These are phyloP conservation scores for Enteromius paludinosus DNA, from an alignment of 2,797 vertebrate genomes.

Conservation along the genomic window DNA sequence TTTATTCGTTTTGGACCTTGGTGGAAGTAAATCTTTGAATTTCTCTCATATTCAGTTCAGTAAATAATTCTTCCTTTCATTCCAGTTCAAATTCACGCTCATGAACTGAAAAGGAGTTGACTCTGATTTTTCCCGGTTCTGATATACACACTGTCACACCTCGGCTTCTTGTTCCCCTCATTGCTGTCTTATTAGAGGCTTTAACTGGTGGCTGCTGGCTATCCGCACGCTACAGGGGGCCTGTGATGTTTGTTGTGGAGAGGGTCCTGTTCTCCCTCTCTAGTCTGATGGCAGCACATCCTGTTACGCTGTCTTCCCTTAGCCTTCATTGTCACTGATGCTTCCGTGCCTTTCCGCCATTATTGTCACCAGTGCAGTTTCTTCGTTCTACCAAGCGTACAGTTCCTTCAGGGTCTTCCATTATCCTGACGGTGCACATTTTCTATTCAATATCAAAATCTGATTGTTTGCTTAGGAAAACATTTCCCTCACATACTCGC, in stretches of 20 bases:
- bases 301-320: slow-evolving; percentile 6
- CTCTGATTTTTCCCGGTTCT: not conserved
- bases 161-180: not conserved
- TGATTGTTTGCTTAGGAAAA: slow-evolving; percentile 12
- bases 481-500: not conserved
- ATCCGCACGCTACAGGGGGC: not conserved
- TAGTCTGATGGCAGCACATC: slow-evolving; percentile 19
- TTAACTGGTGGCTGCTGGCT: slow-evolving; percentile 1
- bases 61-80: not conserved
- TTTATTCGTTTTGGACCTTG: not conserved
- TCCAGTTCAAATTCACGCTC: not conserved
- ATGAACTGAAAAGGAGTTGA: not conserved
- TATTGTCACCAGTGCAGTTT: not conserved
- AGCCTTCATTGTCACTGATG: not conserved
- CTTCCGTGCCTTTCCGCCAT: not conserved
- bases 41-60: not conserved
- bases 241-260: slow-evolving; percentile 59
- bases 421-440: not conserved
- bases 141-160: not conserved
- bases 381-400: not conserved
- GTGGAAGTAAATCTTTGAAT: not conserved
- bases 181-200: not conserved
- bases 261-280: slow-evolving; percentile 33
- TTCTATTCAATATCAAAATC: slow-evolving; percentile 17
- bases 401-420: not conserved